Evolutionary conservation across 2,113 vertebrate genomes (phyloP), one percentile per base, ranked within the genome.

Genomic region (Ciconia maguari): DNA sequence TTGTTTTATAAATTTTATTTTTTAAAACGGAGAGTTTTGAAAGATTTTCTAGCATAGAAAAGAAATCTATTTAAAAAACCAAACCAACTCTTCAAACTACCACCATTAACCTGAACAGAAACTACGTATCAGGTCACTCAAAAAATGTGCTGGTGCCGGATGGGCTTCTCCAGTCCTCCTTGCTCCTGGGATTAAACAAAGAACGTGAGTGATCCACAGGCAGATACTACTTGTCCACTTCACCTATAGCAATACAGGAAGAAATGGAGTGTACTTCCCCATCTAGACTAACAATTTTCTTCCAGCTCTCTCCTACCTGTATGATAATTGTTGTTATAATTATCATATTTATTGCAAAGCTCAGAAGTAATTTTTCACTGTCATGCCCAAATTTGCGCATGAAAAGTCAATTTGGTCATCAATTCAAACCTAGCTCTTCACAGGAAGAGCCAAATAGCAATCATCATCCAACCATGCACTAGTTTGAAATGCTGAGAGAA

Each of bases 291-390:
- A 76, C 3, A 60, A 12, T 80, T 69, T 78, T 55, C 38, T 84
- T 82, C n/a, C 34, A 17, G 4, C 32, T 75, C 41, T 69, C 16
- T 87, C 19, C 24, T 44, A 66, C 19, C 21, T 36, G 8, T 78
- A 69, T 10, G 2, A 38, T 61, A 75, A 82, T 49, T 75, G 32
- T 89, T 74, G 34, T 65, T 62, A 42, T 68, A 87, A 94, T 87
- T 72, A 92, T 18, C 36, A 46, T 74, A 84, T 89, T 81, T 87
- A 83, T 76, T 89, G 49, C 68, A 76, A 69, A 83, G 25, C n/a
- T 81, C 34, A 72, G 52, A 68, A 95, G 36, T 48, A 90, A 87
- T 77, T 93, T 38, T 87, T 81, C 52, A 81, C 27, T 93, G 46
- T 58, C 85, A 68, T 38, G 27, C 34, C 16, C 42, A 83, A 87